Conservation (phyloP, 2,888 invertebrate genomes). For the Himalopsyche anomala region DNA sequence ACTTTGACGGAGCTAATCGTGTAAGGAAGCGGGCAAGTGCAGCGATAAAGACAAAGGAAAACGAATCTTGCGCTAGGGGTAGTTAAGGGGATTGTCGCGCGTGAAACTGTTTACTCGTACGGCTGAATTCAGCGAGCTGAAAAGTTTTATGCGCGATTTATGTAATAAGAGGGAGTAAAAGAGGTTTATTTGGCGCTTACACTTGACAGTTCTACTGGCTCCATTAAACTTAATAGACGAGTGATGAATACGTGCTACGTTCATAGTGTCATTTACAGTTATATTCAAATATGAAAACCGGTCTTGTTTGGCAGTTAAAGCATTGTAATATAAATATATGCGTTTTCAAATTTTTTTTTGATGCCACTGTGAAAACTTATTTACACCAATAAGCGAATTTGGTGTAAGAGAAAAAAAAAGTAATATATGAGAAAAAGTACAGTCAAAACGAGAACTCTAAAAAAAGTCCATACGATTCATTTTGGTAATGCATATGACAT, state of each 20-base stretch:
- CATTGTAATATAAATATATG: no score
- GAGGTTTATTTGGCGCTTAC: constrained; percentile 47
- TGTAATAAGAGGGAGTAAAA: constrained; percentile 62
- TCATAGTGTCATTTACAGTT: not conserved
- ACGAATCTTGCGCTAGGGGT: constrained; percentile 52
- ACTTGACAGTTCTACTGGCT: not conserved
- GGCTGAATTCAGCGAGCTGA: constrained; percentile 38
- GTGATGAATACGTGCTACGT: not conserved
- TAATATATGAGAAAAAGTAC: no score
- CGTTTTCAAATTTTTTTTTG: no score
- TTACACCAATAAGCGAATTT: no score
- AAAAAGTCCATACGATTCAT: no score
- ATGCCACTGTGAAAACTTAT: no score
- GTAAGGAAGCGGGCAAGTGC: not conserved
- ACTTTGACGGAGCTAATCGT: constrained; percentile 10
- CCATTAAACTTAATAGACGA: not conserved
- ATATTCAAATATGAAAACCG: no score
- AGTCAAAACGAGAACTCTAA: no score
- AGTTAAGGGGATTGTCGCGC: constrained; percentile 58
- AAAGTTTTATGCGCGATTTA: constrained; percentile 65
- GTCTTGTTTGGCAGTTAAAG: no score
- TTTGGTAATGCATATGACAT: no score
- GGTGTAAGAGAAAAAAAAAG: no score
- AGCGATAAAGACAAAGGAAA: constrained; percentile 62
- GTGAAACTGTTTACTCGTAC: constrained; percentile 47